phyloP scores from a whole-genome alignment of 2,797 vertebrate species.

The Hafferia zeledoni region DNA sequence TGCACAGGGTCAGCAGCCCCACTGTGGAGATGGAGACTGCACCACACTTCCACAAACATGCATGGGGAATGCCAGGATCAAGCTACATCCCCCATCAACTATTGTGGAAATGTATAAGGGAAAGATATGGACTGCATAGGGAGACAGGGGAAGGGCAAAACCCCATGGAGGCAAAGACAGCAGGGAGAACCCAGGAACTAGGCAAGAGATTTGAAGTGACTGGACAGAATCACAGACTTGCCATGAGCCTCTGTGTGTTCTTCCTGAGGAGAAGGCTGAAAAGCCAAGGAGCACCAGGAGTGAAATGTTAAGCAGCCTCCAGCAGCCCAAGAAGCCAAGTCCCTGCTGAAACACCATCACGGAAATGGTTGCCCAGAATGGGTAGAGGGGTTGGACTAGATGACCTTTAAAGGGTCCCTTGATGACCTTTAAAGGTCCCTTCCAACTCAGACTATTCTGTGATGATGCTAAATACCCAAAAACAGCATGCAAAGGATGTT shows the following conservation, averaged over 20 bases:
- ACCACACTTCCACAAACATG: neutral
- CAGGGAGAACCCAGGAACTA: neutral
- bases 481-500: neutral
- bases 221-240: neutral
- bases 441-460: neutral
- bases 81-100: neutral
- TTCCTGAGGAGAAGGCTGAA: neutral
- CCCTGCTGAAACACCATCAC: neutral
- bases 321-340: neutral
- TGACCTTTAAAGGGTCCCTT: neutral
- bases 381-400: neutral
- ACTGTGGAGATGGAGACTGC: neutral
- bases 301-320: neutral
- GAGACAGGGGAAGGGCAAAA: neutral
- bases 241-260: neutral
- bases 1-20: neutral
- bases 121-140: neutral
- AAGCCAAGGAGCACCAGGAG: neutral
- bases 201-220: neutral
- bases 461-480: neutral
- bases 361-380: neutral
- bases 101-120: neutral
- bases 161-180: neutral
- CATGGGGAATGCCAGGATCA: neutral
- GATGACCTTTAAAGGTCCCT: neutral